phyloP scores from a whole-genome alignment of 2,888 invertebrate genomes.

The Phrixothrix hirtus region DNA sequence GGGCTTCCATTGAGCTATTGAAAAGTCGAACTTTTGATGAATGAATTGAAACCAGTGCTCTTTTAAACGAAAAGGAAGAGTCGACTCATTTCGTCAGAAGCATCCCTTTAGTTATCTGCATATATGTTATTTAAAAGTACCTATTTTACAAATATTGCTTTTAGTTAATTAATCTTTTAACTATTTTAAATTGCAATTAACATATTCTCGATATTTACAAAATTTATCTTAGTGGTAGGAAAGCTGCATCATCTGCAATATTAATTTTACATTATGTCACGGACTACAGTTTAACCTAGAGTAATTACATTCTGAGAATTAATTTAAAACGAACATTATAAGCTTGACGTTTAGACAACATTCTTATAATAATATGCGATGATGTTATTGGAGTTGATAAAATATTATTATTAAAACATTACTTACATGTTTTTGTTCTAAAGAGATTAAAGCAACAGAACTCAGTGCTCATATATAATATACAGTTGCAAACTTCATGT shows the following conservation, averaged over 20 bases:
- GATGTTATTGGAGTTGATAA: too few species aligned
- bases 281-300: slow-evolving; percentile 47
- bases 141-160: slow-evolving; percentile 18
- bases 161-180: slow-evolving; percentile 14
- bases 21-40: slow-evolving; percentile 53
- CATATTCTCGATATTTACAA: too few species aligned
- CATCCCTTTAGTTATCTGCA: slow-evolving; percentile 30
- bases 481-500: too few species aligned
- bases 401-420: not conserved
- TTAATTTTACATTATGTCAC: slow-evolving; percentile 54
- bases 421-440: too few species aligned
- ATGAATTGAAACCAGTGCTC: slow-evolving; percentile 49
- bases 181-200: slow-evolving; percentile 18
- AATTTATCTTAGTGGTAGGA: too few species aligned
- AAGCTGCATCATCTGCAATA: too few species aligned
- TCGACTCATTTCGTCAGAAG: slow-evolving; percentile 42
- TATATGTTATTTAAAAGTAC: slow-evolving; percentile 22
- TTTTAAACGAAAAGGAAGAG: slow-evolving; percentile 48
- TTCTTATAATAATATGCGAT: too few species aligned
- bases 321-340: slow-evolving; percentile 44
- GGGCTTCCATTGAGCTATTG: slow-evolving; percentile 51
- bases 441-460: too few species aligned
- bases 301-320: slow-evolving; percentile 35
- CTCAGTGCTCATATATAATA: too few species aligned
- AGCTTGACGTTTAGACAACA: too few species aligned